Conservation (phyloP, 1,140 invertebrate genomes). For the Globodera rostochiensis region DNA sequence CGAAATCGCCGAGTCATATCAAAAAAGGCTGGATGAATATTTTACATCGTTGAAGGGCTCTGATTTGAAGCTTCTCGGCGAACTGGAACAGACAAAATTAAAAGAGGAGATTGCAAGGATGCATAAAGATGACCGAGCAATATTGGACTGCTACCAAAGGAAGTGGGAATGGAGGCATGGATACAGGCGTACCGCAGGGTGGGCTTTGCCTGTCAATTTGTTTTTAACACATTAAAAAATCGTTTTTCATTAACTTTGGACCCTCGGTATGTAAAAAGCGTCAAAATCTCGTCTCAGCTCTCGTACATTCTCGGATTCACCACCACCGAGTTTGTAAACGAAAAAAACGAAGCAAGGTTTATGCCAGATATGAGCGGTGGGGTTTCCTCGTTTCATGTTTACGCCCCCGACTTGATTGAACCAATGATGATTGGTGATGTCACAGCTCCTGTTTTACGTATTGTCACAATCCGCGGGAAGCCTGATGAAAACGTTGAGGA, state of each 20-base stretch:
- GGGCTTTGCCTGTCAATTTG: neutral
- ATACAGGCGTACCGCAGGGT: neutral
- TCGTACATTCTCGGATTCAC: neutral
- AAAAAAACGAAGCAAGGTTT: neutral
- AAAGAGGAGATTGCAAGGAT: neutral
- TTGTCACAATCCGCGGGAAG: too few species aligned
- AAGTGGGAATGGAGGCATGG: too few species aligned
- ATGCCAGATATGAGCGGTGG: neutral
- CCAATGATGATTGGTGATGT: too few species aligned
- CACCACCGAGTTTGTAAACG: too few species aligned
- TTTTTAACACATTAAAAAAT: neutral
- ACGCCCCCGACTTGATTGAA: too few species aligned
- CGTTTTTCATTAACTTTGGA: neutral
- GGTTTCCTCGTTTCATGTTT: too few species aligned
- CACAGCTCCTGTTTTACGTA: too few species aligned
- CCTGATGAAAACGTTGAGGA: too few species aligned
- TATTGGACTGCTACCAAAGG: too few species aligned
- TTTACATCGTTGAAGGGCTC: neutral
- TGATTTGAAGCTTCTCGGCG: too few species aligned
- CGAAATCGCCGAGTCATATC: neutral
- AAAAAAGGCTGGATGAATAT: neutral
- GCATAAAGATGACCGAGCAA: neutral
- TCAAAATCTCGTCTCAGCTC: neutral
- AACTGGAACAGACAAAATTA: neutral
- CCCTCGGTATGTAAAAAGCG: neutral